Base-by-base conservation (phyloP, 2,113 vertebrate genomes). In the Forbesichthys papilliferus region DNA sequence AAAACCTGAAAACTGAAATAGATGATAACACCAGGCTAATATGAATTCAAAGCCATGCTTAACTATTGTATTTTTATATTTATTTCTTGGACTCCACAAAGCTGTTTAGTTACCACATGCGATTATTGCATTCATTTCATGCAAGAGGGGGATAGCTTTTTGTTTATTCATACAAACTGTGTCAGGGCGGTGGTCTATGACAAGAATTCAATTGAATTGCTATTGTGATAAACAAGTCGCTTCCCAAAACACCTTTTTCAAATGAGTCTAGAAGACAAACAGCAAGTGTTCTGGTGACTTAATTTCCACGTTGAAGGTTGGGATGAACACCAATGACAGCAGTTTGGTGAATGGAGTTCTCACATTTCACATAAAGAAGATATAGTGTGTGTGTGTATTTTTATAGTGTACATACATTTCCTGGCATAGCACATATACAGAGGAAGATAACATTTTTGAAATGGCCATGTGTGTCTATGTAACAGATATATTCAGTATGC, bases 181-280 rank as follows among this genome's bases (percentile, higher is more conserved):
- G 63, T 84, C 76, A 68, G 78, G 56, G 84, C 83, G 81, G 72
- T 52, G 11, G 79, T 48, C 86, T 81, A 78, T 81, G 76, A 80
- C 75, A 85, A 80, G 78, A 78, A 55, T 73, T 71, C 77, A 72
- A 66, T 84, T 88, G 86, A 85, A 89, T 68, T 53, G 70, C 82
- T 83, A 62, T 74, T 85, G 84, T 83, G 82, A 81, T 87, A 70
- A 87, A 86, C 81, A 84, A 73, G 66, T 69, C 67, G 67, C 61
- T 62, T 69, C 73, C 64, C 71, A 64, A 69, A 60, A 73, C 69
- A 71, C 53, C 42, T 71, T 60, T 60, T 64, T 60, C 12, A 73
- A 84, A 84, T 66, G 58, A 73, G 78, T 16, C 69, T 47, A 55
- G 65, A 36, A 74, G 79, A 78, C 69, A 81, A 80, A 86, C 64